A percentile compares a stretch with the other conserved stretches of the same genome.
phyloP scores from a whole-genome alignment of 2,797 vertebrate genomes.

The Coreius guichenoti region DNA sequence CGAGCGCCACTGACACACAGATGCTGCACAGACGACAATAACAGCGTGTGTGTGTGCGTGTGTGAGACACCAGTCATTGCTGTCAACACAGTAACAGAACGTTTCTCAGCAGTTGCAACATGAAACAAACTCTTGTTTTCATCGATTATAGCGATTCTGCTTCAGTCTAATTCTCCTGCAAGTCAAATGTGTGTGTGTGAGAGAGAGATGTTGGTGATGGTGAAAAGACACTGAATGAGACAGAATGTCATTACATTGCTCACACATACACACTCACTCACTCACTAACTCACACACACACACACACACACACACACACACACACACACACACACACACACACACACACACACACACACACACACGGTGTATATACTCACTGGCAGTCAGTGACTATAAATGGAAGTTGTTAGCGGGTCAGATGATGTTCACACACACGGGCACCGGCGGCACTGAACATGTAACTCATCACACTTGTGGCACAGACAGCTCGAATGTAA shows the following conservation, averaged over 20 bases:
- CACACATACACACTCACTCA: background rate
- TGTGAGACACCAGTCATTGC: background rate
- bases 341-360: background rate
- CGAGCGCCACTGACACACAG: background rate
- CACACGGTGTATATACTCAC: background rate
- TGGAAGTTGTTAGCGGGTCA: background rate
- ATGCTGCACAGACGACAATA: background rate
- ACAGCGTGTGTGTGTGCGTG: background rate
- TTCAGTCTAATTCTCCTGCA: background rate
- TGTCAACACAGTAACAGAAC: background rate
- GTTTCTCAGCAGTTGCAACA: background rate
- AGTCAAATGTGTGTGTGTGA: background rate
- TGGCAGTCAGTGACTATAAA: conserved; percentile 23
- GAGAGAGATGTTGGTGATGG: background rate
- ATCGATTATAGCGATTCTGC: background rate
- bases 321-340: background rate
- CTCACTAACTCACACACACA: background rate
- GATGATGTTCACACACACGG: conserved; percentile 13
- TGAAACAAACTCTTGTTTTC: background rate
- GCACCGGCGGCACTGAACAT: background rate
- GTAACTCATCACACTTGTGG: conserved; percentile 18
- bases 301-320: background rate
- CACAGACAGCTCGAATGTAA: conserved; percentile 15
- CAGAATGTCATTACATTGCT: background rate
- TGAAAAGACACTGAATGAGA: background rate